Base-by-base conservation (phyloP, 2,797 vertebrate species). In the Pelodytes ibericus region DNA sequence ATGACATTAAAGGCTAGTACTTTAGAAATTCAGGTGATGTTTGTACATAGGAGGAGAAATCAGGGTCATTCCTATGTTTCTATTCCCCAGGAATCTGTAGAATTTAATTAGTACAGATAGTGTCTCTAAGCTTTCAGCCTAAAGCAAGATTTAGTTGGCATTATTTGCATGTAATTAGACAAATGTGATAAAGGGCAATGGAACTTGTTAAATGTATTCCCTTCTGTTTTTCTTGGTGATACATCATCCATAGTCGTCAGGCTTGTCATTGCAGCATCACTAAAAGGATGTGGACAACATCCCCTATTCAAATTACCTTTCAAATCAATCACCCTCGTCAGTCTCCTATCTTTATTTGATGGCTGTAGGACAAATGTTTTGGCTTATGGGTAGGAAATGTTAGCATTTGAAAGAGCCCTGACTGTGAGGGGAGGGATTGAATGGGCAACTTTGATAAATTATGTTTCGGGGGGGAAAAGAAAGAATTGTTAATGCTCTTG, bases 131-230 rank as follows among this genome's bases (percentile, higher is more conserved):
- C 53, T 61, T 66, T 66, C 68, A 71, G 68, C 75, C 64, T 25
- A 73, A 73, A 72, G 76, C 76, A 67, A 79, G 64, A 39, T 56
- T 69, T 74, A 74, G 64, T 74, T 74, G 36, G 57, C 56, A 67
- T 68, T 78, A 72, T 80, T 75, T 80, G 69, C 57, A 69, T 76
- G 56, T 61, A 68, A 79, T 15, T 79, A 79, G 80, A 81, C 78
- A 78, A 79, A 73, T 29, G 61, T 71, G 80, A 77, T 81, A 81
- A 79, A 74, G 77, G 41, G 62, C 25, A 83, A 77, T 75, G 57
- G 71, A 75, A 84, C 84, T 88, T 84, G 83, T 87, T 88, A 86
- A 85, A 87, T 87, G 83, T 80, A 82, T 75, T 81, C 82, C 83
- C 81, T 82, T 80, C 24, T 0, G 0, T 68, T 82, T 74, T 64